These are phyloP conservation scores for Schizotus pectinicornis DNA, from an alignment of 2,888 invertebrate genomes.

Conservation along the genomic window DNA sequence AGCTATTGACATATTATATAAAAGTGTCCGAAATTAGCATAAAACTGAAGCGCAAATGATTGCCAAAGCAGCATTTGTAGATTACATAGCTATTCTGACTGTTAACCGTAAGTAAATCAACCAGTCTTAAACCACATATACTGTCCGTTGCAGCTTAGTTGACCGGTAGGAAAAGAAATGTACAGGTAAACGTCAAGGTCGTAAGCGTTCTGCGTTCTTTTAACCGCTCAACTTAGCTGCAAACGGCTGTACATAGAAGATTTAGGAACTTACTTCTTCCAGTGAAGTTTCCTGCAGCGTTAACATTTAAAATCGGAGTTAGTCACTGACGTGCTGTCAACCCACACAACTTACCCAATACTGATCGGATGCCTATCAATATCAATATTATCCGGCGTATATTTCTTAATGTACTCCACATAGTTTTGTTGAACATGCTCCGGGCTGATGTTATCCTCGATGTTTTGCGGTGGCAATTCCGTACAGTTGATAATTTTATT, in stretches of 20 bases:
- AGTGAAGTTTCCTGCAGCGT: constrained; percentile 84
- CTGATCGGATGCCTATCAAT: constrained; percentile 67
- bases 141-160: too few species aligned
- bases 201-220: too few species aligned
- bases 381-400: constrained; percentile 65
- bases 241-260: constrained; percentile 1
- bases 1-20: too few species aligned
- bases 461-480: constrained; percentile 62
- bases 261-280: constrained; percentile 87
- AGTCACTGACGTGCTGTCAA: neutral
- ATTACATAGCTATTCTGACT: too few species aligned
- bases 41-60: too few species aligned
- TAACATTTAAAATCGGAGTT: constrained; percentile 23
- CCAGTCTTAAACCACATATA: too few species aligned
- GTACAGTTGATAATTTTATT: constrained; percentile 63
- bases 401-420: constrained; percentile 61
- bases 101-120: too few species aligned
- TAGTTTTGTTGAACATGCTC: constrained; percentile 64
- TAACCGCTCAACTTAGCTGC: too few species aligned
- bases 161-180: too few species aligned
- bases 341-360: constrained; percentile 66
- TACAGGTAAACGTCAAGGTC: too few species aligned
- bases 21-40: too few species aligned
- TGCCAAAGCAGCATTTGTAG: too few species aligned
- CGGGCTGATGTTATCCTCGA: constrained; percentile 69